Conservation (phyloP, 1,140 invertebrate genomes). For the Meloidogyne exigua region DNA sequence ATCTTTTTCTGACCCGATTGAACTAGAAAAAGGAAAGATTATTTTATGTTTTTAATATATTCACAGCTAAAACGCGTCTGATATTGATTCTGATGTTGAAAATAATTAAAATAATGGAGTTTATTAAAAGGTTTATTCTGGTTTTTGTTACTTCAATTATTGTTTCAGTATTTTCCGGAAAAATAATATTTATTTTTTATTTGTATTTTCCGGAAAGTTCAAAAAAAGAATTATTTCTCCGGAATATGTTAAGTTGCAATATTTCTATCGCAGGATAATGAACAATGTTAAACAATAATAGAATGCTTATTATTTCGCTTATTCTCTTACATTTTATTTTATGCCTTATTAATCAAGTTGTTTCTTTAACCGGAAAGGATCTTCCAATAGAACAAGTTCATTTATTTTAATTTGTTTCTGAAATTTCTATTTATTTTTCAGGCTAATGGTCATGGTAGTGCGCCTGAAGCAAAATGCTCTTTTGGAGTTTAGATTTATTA, state of each 20-base stretch:
- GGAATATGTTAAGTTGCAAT: not conserved
- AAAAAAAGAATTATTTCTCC: no score
- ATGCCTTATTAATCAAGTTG: not conserved
- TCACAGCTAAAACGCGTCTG: not conserved
- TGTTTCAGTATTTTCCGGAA: no score
- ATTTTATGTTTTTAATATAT: not conserved
- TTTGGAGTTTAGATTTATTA: conserved; percentile 2
- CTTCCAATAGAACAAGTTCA: conserved; percentile 4
- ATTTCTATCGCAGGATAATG: not conserved
- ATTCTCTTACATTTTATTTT: not conserved
- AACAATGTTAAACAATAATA: not conserved
- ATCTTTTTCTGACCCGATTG: not conserved
- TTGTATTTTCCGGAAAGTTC: no score
- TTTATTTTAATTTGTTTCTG: not conserved
- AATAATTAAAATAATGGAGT: not conserved
- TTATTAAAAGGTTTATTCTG: no score
- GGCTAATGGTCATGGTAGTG: conserved; percentile 24
- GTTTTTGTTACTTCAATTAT: no score
- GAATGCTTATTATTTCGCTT: not conserved
- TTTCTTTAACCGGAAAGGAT: not conserved
- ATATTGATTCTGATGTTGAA: not conserved
- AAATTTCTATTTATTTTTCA: not conserved
- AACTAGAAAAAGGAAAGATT: not conserved
- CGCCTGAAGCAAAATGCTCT: conserved; percentile 39
- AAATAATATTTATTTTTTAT: not conserved